A percentile compares a stretch with the other conserved stretches of the same genome.
These are phyloP conservation scores for Lacerta bilineata DNA, from an alignment of 2,797 vertebrate genomes.

Conservation along the genomic window DNA sequence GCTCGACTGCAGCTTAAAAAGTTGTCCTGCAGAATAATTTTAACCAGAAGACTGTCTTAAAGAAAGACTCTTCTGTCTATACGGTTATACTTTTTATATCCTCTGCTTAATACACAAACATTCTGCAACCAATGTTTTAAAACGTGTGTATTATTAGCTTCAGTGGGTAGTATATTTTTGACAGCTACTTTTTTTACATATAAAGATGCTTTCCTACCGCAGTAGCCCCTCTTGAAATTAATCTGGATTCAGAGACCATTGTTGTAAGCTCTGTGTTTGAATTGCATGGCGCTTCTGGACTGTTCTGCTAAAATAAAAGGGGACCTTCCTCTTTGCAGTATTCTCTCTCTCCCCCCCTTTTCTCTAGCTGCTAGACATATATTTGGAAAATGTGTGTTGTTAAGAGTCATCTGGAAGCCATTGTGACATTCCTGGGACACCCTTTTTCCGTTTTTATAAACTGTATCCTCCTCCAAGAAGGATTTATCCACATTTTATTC, in stretches of 20 bases:
- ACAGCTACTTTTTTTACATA: background rate
- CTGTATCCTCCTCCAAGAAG: too few species aligned
- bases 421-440: too few species aligned
- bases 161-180: background rate
- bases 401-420: too few species aligned
- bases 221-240: background rate
- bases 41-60: background rate
- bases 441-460: too few species aligned
- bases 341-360: too few species aligned
- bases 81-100: constrained; percentile 31
- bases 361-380: too few species aligned
- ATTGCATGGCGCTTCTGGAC: background rate
- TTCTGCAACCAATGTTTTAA: background rate
- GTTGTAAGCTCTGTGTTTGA: background rate
- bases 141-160: background rate
- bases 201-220: background rate
- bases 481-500: too few species aligned
- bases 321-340: background rate
- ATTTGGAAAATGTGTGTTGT: too few species aligned
- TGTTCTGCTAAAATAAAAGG: background rate
- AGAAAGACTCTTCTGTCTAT: constrained; percentile 4
- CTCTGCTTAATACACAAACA: background rate
- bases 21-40: background rate
- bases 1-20: background rate
- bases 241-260: background rate